phyloP scores from a whole-genome alignment of 2,113 vertebrate genomes.

The Xiphophorus maculatus region DNA sequence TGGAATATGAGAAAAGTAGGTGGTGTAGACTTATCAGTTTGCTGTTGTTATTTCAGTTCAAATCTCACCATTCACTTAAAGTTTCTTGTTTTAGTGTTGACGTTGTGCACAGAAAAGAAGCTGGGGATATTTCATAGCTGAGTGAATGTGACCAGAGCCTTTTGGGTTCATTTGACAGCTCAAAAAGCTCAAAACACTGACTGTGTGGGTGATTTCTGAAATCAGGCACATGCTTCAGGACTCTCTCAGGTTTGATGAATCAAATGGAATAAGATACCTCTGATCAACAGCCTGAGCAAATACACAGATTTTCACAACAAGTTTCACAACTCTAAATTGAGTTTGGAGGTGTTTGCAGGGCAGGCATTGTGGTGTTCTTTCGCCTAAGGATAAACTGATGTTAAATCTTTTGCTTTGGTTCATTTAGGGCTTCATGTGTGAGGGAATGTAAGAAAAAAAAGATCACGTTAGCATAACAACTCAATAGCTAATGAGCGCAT shows the following conservation, averaged over 20 bases:
- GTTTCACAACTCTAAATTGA: conserved; percentile 45
- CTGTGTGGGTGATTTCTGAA: conserved; percentile 34
- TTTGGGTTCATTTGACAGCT: conserved; percentile 29
- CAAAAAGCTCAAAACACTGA: conserved; percentile 62
- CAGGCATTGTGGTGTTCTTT: conserved; percentile 38
- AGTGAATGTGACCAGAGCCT: conserved; percentile 67
- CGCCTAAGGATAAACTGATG: conserved; percentile 54
- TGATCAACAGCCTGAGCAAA: conserved; percentile 76
- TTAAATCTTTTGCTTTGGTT: conserved; percentile 45
- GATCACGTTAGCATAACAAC: conserved; percentile 46
- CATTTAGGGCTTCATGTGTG: conserved; percentile 30
- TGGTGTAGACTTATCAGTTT: conserved; percentile 32
- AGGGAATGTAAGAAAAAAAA: conserved; percentile 29
- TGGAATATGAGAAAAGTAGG: conserved; percentile 15
- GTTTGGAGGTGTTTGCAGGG: conserved; percentile 41
- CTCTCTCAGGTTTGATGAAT: conserved; percentile 66
- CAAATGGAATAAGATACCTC: conserved; percentile 70
- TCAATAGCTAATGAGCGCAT: conserved; percentile 48
- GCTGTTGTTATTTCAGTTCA: neutral
- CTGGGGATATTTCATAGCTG: conserved; percentile 77
- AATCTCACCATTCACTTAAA: conserved; percentile 50
- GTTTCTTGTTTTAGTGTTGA: conserved; percentile 55
- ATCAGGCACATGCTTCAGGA: conserved; percentile 27
- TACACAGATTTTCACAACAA: conserved; percentile 77
- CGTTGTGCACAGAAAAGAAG: conserved; percentile 72